Evolutionary conservation across 2,888 invertebrate genomes (phyloP).

Genomic region (Macaria liturata): DNA sequence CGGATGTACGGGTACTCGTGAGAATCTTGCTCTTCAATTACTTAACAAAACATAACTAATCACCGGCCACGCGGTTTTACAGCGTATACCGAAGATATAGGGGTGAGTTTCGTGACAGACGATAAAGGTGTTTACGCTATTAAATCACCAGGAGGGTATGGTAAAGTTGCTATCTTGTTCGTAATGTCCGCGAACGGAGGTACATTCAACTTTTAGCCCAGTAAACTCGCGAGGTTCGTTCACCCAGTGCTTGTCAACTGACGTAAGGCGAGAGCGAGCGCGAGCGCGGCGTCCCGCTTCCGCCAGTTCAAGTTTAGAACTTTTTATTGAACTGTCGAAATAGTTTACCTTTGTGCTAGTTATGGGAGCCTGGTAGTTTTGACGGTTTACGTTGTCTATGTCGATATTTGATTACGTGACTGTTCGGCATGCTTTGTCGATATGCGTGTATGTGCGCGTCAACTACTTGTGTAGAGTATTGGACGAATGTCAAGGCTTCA

Average conservation of each 20-base stretch:
- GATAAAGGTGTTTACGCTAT: slow-evolving; percentile 62
- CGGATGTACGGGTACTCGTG: slow-evolving; percentile 78
- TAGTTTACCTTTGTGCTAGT: slow-evolving; percentile 68
- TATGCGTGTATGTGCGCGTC: slow-evolving; percentile 11
- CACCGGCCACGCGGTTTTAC: slow-evolving; percentile 43
- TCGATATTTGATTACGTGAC: slow-evolving; percentile 69
- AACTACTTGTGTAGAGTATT: too few species aligned
- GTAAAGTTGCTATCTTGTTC: slow-evolving; percentile 83
- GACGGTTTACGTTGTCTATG: slow-evolving; percentile 77
- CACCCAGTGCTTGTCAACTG: slow-evolving; percentile 83
- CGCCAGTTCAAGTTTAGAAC: slow-evolving; percentile 72
- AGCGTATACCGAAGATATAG: slow-evolving; percentile 45
- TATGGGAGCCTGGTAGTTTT: slow-evolving; percentile 77
- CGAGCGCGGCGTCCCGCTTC: slow-evolving; percentile 61
- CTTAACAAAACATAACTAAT: slow-evolving; percentile 44
- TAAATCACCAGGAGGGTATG: slow-evolving; percentile 52
- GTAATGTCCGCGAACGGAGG: slow-evolving; percentile 83
- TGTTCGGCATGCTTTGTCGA: slow-evolving; percentile 46
- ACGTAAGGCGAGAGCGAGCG: slow-evolving; percentile 73
- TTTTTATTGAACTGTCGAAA: slow-evolving; percentile 78
- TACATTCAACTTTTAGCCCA: slow-evolving; percentile 84
- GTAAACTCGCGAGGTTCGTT: slow-evolving; percentile 82
- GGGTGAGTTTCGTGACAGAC: slow-evolving; percentile 39
- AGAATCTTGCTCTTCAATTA: slow-evolving; percentile 70
- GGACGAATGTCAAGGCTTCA: too few species aligned